Evolutionary conservation across 1,140 invertebrate species (phyloP), one percentile per base, ranked within the genome.

Genomic region (Thaumatotibia leucotreta): DNA sequence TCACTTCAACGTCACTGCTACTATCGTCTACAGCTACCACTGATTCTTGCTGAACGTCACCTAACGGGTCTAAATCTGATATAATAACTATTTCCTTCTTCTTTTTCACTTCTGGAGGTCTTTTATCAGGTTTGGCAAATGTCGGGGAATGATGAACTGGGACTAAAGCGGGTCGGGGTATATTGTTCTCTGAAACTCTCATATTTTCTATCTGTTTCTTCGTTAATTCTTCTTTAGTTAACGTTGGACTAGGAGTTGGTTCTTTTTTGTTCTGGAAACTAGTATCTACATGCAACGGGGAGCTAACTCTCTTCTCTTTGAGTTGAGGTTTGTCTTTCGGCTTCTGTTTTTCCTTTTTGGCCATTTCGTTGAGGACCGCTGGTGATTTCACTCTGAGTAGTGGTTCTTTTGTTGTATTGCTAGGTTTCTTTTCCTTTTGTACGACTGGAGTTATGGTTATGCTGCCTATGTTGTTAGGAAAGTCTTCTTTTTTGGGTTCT

Each of bases 1-100:
- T 71, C 14, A 91, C 64, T 74, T 89, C 88, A 4, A 91, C 82
- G 35, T 89, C 86, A 80, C 85, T 88, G 69, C 85, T 89, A 39
- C 86, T 91, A 50, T 91, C 88, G 45, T 91, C 88, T 0, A 91
- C 68, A 0, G 82, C 75, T 0, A 86, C 75, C 0, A 86, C 63
- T 0, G 83, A 70, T 45, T 88, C 86, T 10, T 68, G 72, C 2
- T 65, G 66, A 5, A 75, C 67, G 63, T 85, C 84, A 4, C 68
- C 73, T 66, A 88, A 69, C 0, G 86, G 86, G 69, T 89, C 86
- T 2, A 88, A 33, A 64, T 88, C 88, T 0, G 86, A 87, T 1
- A 88, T 73, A 50, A 88, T 89, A 5, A 88, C 65, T 0, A 88
- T 66, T 39, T 91, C 86, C 10, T 89, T 89, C 54, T 88, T 89